phyloP scores from a whole-genome alignment of 2,888 invertebrate genomes.

The Cynaeus angustus region DNA sequence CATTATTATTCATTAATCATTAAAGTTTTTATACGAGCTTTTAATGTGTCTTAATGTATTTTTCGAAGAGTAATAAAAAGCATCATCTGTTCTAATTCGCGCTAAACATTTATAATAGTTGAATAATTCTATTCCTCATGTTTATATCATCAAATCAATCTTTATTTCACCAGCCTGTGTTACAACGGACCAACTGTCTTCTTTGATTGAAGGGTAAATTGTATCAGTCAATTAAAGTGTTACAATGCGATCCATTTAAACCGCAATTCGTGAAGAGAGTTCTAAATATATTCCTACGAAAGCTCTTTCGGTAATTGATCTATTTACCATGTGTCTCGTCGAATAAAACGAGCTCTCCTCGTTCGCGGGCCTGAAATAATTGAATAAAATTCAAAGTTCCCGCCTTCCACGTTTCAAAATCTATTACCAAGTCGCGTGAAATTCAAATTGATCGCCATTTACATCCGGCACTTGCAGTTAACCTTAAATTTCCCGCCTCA shows the following conservation, averaged over 20 bases:
- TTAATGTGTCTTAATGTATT: not conserved
- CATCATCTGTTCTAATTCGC: not conserved
- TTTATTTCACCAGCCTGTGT: constrained; percentile 1
- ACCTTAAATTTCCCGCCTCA: too few species aligned
- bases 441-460: constrained; percentile 1
- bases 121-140: not conserved
- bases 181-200: constrained; percentile 14
- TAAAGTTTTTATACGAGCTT: not conserved
- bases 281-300: constrained; percentile 15
- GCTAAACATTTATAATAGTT: too few species aligned
- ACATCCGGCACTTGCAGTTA: too few species aligned
- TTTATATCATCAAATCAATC: constrained; percentile 4
- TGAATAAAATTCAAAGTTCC: not conserved
- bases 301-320: constrained; percentile 28
- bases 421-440: too few species aligned
- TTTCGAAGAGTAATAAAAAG: not conserved
- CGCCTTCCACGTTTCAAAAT: not conserved
- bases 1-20: constrained; percentile 4
- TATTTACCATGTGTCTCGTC: constrained; percentile 35
- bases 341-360: constrained; percentile 15
- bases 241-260: constrained; percentile 31
- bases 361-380: not conserved
- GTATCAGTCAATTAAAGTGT: constrained; percentile 31
- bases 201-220: constrained; percentile 34
- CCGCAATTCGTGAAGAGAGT: constrained; percentile 5